Evolutionary conservation across 2,797 vertebrate genomes (phyloP), one percentile per base, ranked within the genome.

Genomic region (Anguilla pacifica): DNA sequence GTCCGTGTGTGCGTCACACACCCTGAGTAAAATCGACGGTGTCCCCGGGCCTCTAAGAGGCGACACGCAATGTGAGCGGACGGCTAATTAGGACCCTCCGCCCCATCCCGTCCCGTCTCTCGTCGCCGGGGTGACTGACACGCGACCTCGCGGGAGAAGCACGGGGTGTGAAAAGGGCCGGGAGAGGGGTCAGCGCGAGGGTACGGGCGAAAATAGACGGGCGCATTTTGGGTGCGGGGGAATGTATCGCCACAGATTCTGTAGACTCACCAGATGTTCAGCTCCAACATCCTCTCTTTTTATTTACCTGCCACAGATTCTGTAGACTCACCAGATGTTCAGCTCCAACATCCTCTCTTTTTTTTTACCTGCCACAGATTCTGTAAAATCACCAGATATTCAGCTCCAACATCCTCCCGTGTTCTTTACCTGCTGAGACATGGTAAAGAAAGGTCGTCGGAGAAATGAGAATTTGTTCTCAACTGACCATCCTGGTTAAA

Each of bases 61-160:
- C 92, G 93, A 94, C 93, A 92, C 90, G 90, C 89, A 77, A 64
- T 57, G 83, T 90, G 84, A 49, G 88, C 87, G 89, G 88, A 89
- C 55, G 88, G 89, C 92, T 95, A 93, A 95, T 95, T 94, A 94
- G 93, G 92, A 86, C 90, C 70, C 90, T 92, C 43, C 43, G 43
- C 89, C 39, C 39, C 3, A 0, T 39, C 43, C 43, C 43, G 5
- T 46, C 43, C 4, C 93, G 88, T 92, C 87, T 90, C 11, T 53
- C 22, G 31, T 83, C 31, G 79, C 88, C 84, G 70, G 39, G 85
- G 86, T 92, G 93, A 92, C 91, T 92, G 91, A 87, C 77, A 67
- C 82, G 4, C 88, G 85, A 85, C 72, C 91, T 91, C 92, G 92
- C 92, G 90, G 91, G 84, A 83, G 86, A 70, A 91, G 51, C 51